Evolutionary conservation across 2,113 vertebrate species (phyloP).

Genomic region (Osmerus eperlanus): DNA sequence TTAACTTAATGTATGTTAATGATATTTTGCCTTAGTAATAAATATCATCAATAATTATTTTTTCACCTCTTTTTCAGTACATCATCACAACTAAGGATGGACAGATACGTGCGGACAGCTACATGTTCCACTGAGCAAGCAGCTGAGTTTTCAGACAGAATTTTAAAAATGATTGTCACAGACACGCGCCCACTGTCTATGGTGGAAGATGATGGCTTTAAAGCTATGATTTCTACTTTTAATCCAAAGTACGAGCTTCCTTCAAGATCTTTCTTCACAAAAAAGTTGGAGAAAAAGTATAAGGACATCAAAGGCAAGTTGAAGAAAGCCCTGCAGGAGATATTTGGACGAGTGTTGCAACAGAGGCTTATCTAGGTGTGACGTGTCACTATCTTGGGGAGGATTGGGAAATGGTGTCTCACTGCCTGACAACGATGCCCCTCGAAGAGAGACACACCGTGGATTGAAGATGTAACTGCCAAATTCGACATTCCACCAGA

Average conservation of each 20-base stretch:
- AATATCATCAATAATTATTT: too few species aligned
- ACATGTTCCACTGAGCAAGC: slow-evolving; percentile 26
- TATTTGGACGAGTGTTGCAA: slow-evolving; percentile 20
- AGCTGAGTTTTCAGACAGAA: slow-evolving; percentile 23
- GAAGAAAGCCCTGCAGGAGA: neutral
- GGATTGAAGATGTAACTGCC: slow-evolving; percentile 21
- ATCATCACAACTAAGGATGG: too few species aligned
- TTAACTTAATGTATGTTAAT: too few species aligned
- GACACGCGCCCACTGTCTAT: slow-evolving; percentile 32
- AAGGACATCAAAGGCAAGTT: too few species aligned
- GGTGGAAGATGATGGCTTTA: slow-evolving; percentile 28
- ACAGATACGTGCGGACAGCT: neutral
- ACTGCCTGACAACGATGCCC: slow-evolving; percentile 28
- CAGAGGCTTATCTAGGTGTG: slow-evolving; percentile 33
- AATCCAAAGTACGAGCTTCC: too few species aligned
- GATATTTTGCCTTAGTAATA: too few species aligned
- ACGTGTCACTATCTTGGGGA: slow-evolving; percentile 32
- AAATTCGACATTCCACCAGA: slow-evolving; percentile 17
- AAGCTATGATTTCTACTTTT: too few species aligned
- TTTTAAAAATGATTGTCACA: slow-evolving; percentile 33
- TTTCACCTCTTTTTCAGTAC: too few species aligned
- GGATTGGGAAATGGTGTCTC: slow-evolving; percentile 33
- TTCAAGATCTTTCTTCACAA: too few species aligned
- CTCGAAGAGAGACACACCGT: slow-evolving; percentile 39
- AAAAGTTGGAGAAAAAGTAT: too few species aligned